Evolutionary conservation across 2,888 invertebrate species (phyloP).

Genomic region (Molorchus minor): DNA sequence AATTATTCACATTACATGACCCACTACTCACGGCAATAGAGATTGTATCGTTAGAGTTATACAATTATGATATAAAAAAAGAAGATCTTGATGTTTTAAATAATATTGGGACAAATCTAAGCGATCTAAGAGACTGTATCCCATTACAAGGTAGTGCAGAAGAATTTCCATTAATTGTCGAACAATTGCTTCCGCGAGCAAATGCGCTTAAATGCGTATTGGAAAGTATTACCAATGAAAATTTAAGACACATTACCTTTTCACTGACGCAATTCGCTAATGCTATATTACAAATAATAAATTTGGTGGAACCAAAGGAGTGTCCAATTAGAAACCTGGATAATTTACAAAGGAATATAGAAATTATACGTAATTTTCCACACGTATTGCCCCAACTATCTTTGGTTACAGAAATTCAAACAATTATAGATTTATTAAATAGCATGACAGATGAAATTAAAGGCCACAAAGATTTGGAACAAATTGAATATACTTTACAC

Average conservation of each 20-base stretch:
- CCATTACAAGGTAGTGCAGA: constrained; percentile 29
- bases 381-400: not conserved
- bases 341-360: constrained; percentile 7
- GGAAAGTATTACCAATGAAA: constrained; percentile 37
- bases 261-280: constrained; percentile 35
- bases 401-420: constrained; percentile 2
- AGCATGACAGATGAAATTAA: not conserved
- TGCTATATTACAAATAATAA: constrained; percentile 31
- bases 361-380: not conserved
- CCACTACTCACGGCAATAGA: constrained; percentile 55
- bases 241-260: constrained; percentile 40
- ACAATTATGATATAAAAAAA: constrained; percentile 51
- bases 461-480: constrained; percentile 1
- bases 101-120: constrained; percentile 37
- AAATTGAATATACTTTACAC: constrained; percentile 12
- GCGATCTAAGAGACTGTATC: constrained; percentile 35
- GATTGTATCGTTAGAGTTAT: constrained; percentile 54
- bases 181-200: constrained; percentile 31
- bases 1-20: constrained; percentile 46
- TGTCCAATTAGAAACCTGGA: constrained; percentile 4
- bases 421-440: not conserved
- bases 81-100: constrained; percentile 40
- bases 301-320: not conserved
- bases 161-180: constrained; percentile 31
- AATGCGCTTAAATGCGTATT: constrained; percentile 27